Percentiles rank a stretch among this genome's conserved stretches.
Evolutionary conservation across 2,113 vertebrate genomes (phyloP).

Genomic region (Odontesthes bonariensis): DNA sequence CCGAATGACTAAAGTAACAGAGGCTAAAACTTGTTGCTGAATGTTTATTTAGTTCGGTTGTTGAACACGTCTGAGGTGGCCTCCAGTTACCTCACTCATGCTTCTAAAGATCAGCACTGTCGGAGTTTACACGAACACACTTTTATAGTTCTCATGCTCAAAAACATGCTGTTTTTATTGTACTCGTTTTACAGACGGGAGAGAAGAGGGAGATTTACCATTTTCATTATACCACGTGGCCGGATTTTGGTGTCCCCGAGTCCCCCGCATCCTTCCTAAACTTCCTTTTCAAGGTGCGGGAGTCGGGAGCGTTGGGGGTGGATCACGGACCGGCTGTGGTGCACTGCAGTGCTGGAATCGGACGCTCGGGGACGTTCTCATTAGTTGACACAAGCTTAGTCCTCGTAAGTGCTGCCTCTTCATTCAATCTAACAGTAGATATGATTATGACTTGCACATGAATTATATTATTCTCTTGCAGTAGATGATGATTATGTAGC

Average conservation of each 20-base stretch:
- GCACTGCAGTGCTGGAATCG: constrained; percentile 96
- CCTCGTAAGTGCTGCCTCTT: constrained; percentile 84
- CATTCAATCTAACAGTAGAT: neutral
- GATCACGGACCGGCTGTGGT: constrained; percentile 92
- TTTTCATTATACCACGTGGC: constrained; percentile 99
- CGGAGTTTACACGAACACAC: neutral
- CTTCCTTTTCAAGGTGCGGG: constrained; percentile 96
- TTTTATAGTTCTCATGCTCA: neutral
- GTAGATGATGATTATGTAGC: no score
- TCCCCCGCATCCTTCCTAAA: constrained; percentile 98
- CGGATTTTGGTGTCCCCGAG: constrained; percentile 97
- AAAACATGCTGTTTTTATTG: neutral
- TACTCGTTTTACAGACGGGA: constrained; percentile 83
- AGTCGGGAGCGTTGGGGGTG: constrained; percentile 88
- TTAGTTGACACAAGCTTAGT: constrained; percentile 95
- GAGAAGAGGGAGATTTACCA: constrained; percentile 94
- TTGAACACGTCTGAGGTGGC: neutral
- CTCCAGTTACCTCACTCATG: neutral
- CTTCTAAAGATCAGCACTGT: neutral
- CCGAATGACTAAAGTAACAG: constrained; percentile 1
- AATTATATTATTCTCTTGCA: no score
- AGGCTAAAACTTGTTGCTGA: constrained; percentile 39
- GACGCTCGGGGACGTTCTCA: constrained; percentile 95
- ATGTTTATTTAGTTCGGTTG: neutral
- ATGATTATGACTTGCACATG: no score